These are phyloP conservation scores for Canis aureus DNA, from an alignment of 2,113 vertebrate genomes.

Conservation along the genomic window DNA sequence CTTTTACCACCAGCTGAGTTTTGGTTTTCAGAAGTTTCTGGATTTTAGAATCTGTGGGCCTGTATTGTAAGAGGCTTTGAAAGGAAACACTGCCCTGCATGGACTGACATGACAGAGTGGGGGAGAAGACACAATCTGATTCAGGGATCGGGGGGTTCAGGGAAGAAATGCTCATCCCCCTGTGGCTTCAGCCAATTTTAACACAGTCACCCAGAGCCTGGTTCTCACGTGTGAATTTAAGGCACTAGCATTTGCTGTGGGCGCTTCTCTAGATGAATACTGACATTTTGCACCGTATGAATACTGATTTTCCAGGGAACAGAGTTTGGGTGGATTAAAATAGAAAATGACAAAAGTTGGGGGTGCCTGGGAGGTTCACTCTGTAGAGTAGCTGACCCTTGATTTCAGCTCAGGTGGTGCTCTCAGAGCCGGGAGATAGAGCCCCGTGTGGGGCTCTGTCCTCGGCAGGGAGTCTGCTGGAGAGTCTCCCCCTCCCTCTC, in stretches of 20 bases:
- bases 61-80: not conserved
- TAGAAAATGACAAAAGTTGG: not conserved
- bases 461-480: too few species aligned
- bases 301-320: not conserved
- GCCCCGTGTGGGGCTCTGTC: too few species aligned
- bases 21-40: not conserved
- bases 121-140: not conserved
- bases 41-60: not conserved
- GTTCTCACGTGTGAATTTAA: not conserved
- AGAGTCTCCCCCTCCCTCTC: too few species aligned
- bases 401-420: too few species aligned
- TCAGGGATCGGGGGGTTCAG: not conserved
- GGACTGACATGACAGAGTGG: not conserved
- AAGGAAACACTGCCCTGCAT: not conserved
- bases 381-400: too few species aligned
- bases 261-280: not conserved
- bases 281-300: too few species aligned
- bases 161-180: not conserved
- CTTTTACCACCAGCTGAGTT: not conserved
- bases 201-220: not conserved
- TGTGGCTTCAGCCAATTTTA: not conserved
- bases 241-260: not conserved
- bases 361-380: too few species aligned
- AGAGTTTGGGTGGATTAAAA: not conserved
- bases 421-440: too few species aligned